phyloP scores from a whole-genome alignment of 2,113 vertebrate genomes.

The pig (Sus scrofa) region T2T-Sscrofa CM000817.6:157565501-157566000 shows the following conservation, averaged over 20 bases:
- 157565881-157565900: not conserved
- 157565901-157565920: not conserved
- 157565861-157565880: conserved; percentile 2
- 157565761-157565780: not conserved
- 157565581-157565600: no score
- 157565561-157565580: no score
- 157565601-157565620: no score
- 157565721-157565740: not conserved
- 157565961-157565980: not conserved
- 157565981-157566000: not conserved
- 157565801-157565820: not conserved
- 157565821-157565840: not conserved
- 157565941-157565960: not conserved
- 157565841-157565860: conserved; percentile 36
- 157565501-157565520: not conserved
- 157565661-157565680: no score
- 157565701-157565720: not conserved
- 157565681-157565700: not conserved
- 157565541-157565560: not conserved
- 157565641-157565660: no score
- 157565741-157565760: not conserved
- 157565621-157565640: no score
- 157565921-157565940: not conserved
- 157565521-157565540: not conserved
- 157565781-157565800: not conserved